Evolutionary conservation across 2,888 invertebrate genomes (phyloP).

Genomic region (Chironomus riparius): DNA sequence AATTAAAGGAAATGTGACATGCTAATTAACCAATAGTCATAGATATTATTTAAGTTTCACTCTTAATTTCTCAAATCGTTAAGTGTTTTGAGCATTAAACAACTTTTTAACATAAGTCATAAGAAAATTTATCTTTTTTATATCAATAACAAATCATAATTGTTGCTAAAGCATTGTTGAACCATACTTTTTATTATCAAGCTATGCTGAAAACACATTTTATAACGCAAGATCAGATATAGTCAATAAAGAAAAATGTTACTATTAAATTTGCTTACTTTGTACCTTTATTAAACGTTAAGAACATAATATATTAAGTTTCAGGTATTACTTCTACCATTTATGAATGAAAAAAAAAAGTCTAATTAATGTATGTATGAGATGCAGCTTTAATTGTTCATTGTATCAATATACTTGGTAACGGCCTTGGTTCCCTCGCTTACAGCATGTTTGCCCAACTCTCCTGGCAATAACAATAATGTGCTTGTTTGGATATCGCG

Average conservation of each 20-base stretch:
- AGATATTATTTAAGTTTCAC: not conserved
- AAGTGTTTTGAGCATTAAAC: not conserved
- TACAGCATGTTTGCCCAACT: too few species aligned
- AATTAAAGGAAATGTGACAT: not conserved
- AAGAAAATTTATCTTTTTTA: not conserved
- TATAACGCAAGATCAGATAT: not conserved
- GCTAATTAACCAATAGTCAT: not conserved
- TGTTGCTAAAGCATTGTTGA: slow-evolving; percentile 11
- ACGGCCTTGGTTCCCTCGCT: too few species aligned
- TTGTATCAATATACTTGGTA: too few species aligned
- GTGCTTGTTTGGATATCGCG: too few species aligned
- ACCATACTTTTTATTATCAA: not conserved
- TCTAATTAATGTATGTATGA: too few species aligned
- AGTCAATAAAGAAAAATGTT: not conserved
- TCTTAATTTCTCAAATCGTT: not conserved
- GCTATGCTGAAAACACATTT: slow-evolving; percentile 1
- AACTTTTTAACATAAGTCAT: not conserved
- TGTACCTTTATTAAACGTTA: too few species aligned
- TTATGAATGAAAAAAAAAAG: too few species aligned
- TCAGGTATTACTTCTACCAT: too few species aligned
- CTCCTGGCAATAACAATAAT: too few species aligned
- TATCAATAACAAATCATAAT: not conserved
- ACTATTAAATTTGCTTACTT: too few species aligned
- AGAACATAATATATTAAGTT: too few species aligned
- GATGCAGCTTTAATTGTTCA: too few species aligned